These are phyloP conservation scores for Rhinolophus ferrumequinum DNA, from an alignment of 2,113 vertebrate genomes.

Conservation along the genomic window DNA sequence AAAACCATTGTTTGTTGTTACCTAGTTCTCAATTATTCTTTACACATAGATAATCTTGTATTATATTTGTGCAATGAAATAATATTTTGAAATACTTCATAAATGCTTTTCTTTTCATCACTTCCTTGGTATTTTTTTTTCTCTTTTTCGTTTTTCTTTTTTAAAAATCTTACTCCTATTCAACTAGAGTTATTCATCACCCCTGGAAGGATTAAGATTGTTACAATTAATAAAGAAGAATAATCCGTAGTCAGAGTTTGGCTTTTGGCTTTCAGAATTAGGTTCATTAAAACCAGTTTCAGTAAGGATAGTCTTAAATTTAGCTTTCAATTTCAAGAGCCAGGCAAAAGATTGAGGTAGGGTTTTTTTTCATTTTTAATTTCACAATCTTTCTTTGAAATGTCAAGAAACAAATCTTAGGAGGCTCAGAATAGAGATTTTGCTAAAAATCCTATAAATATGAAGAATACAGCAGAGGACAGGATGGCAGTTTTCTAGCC, in stretches of 20 bases:
- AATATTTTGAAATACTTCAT: not conserved
- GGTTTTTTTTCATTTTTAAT: not conserved
- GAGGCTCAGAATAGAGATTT: not conserved
- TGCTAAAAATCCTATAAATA: not conserved
- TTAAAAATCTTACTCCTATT: not conserved
- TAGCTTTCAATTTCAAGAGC: slow-evolving; percentile 1
- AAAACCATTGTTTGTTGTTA: not conserved
- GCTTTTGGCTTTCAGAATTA: slow-evolving; percentile 20
- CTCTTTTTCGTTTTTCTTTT: not conserved
- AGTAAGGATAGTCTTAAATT: not conserved
- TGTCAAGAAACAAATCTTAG: not conserved
- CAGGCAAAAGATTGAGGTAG: not conserved
- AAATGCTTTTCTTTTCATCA: not conserved
- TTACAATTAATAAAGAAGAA: not conserved
- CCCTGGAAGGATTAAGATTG: not conserved
- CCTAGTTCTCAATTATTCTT: not conserved
- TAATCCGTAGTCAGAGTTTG: not conserved
- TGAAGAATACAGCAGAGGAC: not conserved
- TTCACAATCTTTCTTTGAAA: not conserved
- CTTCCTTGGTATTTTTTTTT: not conserved
- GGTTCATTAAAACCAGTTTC: not conserved
- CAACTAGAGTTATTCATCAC: not conserved
- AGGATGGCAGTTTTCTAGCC: not conserved
- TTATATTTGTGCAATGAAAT: not conserved
- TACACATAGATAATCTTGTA: not conserved